A percentile compares a stretch with the other conserved stretches of the same genome.
These are phyloP conservation scores for Ammospiza maritima DNA, from an alignment of 2,797 vertebrate genomes.

Conservation along the genomic window DNA sequence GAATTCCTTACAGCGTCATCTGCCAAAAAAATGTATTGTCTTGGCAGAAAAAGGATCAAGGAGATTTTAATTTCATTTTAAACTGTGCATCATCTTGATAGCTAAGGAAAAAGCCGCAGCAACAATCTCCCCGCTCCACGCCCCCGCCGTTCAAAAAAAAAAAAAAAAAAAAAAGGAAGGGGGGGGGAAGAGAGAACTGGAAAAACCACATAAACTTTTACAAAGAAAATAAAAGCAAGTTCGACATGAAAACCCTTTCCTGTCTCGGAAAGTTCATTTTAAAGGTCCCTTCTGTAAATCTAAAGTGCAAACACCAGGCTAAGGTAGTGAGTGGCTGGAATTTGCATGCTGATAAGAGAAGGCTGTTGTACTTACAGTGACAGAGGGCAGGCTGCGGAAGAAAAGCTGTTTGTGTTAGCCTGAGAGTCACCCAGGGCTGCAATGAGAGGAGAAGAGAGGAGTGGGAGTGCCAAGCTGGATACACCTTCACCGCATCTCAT, in stretches of 20 bases:
- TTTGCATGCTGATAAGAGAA: conserved; percentile 86
- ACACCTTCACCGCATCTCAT: conserved; percentile 89
- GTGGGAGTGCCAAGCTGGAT: conserved; percentile 85
- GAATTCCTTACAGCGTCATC: conserved; percentile 51
- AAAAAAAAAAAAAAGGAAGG: background rate
- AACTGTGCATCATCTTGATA: conserved; percentile 57
- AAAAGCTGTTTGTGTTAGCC: conserved; percentile 92
- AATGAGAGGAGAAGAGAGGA: conserved; percentile 85
- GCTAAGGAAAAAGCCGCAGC: conserved; percentile 40
- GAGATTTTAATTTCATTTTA: conserved; percentile 60
- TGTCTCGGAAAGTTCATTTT: conserved; percentile 76
- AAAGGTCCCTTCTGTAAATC: conserved; percentile 71
- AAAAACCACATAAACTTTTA: conserved; percentile 74
- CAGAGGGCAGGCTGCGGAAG: conserved; percentile 90
- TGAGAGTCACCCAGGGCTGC: conserved; percentile 92
- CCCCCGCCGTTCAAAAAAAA: background rate
- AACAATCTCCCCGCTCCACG: conserved; percentile 24
- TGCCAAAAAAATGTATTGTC: conserved; percentile 56
- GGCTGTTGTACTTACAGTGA: conserved; percentile 94
- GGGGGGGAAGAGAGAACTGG: background rate
- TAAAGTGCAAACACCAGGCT: conserved; percentile 77
- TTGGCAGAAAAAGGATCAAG: conserved; percentile 45
- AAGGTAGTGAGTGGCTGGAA: conserved; percentile 78
- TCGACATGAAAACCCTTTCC: conserved; percentile 72
- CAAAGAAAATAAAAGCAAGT: conserved; percentile 78